A percentile compares a stretch with the other conserved stretches of the same genome.
Conservation (phyloP, 2,888 invertebrate species). For the Gonocerus acuteangulatus region DNA sequence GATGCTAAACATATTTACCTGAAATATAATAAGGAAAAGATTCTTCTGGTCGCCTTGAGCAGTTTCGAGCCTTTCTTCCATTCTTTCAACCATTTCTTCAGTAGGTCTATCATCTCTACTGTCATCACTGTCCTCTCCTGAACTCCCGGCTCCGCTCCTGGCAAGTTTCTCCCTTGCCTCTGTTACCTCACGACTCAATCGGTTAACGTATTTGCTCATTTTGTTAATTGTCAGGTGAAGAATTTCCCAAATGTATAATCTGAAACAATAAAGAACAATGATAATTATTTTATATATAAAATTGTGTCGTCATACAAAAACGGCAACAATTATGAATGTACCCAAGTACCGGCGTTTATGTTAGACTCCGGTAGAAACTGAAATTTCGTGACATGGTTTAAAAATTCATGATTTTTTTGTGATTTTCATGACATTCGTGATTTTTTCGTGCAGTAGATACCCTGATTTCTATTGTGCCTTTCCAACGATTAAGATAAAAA, state of each 20-base stretch:
- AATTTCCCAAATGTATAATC: conserved; percentile 93
- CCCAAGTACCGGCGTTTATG: no score
- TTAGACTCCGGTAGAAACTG: no score
- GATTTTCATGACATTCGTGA: no score
- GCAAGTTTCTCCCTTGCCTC: conserved; percentile 82
- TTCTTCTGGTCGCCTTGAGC: conserved; percentile 96
- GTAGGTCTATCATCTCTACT: conserved; percentile 53
- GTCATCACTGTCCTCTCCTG: conserved; percentile 50
- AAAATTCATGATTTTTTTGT: no score
- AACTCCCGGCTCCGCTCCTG: conserved; percentile 72
- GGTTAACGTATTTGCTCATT: conserved; percentile 86
- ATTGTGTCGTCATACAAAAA: no score
- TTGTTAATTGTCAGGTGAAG: conserved; percentile 91
- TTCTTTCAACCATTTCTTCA: conserved; percentile 82
- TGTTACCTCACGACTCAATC: conserved; percentile 59
- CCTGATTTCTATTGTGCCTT: no score
- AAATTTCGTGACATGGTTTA: no score
- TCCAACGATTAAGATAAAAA: no score
- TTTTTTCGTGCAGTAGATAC: no score
- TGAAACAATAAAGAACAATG: conserved; percentile 46
- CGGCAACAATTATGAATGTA: no score
- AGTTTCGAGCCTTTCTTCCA: conserved; percentile 90
- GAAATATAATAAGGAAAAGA: conserved; percentile 92
- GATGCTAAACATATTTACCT: no score
- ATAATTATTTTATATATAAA: not conserved